Evolutionary conservation across 2,113 vertebrate genomes (phyloP), one percentile per base, ranked within the genome.

Genomic region (Theristicus caerulescens): DNA sequence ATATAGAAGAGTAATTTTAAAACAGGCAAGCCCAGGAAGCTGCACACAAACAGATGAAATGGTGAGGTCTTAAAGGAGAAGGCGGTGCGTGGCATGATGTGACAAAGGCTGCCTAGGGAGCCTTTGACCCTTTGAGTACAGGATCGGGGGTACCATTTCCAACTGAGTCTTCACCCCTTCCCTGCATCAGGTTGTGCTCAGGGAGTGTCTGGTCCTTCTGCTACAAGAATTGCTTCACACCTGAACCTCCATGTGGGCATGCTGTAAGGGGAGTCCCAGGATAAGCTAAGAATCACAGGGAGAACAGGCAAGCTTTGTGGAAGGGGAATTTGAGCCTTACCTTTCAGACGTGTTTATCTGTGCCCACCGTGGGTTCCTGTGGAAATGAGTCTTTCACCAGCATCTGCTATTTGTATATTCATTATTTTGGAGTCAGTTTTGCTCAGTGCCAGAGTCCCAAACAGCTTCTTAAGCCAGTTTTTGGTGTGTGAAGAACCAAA

Each of bases 21-120:
- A 62, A 17, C 10, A 17, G 34, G 61, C 27, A 57, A 54, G 73
- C 5, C 42, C 44, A 1, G 55, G 40, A 17, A 61, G 15, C 6
- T 66, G 40, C 4, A 26, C 3, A 8, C 5, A 26, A 31, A 13
- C n/a, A 40, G 71, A 26, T 21, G 59, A 36, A 47, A 24, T 14
- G 42, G 10, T 42, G 72, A 67, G 51, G 19, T 34, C 62, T 51
- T 46, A 19, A n/a, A 40, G 58, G 42, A 67, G 44, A 27, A 79
- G 52, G 59, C 2, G 9, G 19, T 10, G 4, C 21, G 8, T 65
- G 52, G 1, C 31, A 25, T 15, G 72, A 19, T 54, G 40, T 5
- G 9, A 25, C 14, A 10, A 57, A 61, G 5, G 21, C 6, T 62
- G 26, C 36, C 31, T n/a, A 0, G 0, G 19, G 61, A 73, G 13